Conservation (phyloP, 2,113 vertebrate species). For the Brachionichthys hirsutus region DNA sequence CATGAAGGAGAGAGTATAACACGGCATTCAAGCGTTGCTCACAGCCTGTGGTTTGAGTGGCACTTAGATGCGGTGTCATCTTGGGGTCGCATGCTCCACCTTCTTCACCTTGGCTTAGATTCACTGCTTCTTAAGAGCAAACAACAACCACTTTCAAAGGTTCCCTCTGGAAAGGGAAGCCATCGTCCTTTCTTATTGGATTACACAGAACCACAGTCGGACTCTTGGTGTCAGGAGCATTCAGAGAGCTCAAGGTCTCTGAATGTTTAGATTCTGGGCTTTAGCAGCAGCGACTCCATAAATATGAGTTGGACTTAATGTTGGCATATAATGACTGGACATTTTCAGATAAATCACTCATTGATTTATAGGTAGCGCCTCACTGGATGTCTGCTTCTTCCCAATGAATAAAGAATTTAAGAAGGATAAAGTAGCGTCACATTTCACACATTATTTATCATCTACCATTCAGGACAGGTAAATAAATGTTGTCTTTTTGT, state of each 20-base stretch:
- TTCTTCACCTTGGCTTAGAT: conserved; percentile 36
- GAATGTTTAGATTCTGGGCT: conserved; percentile 10
- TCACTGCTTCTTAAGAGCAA: conserved; percentile 61
- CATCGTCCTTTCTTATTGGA: conserved; percentile 55
- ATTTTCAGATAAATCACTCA: too few relatives aligned
- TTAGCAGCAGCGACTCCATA: background rate
- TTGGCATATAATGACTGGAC: too few relatives aligned
- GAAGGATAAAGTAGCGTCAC: background rate
- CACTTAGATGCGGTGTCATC: conserved; percentile 8
- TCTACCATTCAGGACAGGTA: background rate
- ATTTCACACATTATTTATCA: background rate
- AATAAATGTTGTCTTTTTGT: background rate
- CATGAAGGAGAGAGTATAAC: background rate
- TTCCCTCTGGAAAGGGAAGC: conserved; percentile 48
- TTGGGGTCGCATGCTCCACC: conserved; percentile 19
- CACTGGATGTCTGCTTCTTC: background rate
- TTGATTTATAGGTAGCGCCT: too few relatives aligned
- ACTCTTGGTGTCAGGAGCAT: conserved; percentile 29
- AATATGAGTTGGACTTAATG: too few relatives aligned
- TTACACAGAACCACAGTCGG: conserved; percentile 58
- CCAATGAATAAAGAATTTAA: too few relatives aligned
- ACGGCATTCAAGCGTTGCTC: conserved; percentile 15
- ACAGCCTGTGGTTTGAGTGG: background rate
- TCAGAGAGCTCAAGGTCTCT: conserved; percentile 30
- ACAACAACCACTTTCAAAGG: conserved; percentile 36